These are phyloP conservation scores for Petrophora chlorosata DNA, from an alignment of 2,888 invertebrate species.

Conservation along the genomic window DNA sequence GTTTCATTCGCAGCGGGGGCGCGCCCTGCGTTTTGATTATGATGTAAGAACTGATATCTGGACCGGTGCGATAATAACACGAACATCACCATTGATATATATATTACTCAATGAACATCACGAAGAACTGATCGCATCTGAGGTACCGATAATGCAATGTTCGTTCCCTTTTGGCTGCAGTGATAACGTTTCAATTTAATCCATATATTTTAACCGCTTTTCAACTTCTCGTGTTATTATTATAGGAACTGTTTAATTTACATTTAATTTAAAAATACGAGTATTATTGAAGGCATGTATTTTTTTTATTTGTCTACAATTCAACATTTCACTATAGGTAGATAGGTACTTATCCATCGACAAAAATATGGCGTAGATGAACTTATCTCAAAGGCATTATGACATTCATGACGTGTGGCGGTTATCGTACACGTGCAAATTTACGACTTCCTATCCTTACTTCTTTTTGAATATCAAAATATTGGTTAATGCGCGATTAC, in stretches of 20 bases:
- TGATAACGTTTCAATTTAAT: no score
- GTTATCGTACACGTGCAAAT: conserved; percentile 11
- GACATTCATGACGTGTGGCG: conserved; percentile 6
- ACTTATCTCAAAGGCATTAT: conserved; percentile 6
- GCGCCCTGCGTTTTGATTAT: conserved; percentile 8
- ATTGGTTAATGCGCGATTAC: neutral
- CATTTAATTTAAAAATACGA: no score
- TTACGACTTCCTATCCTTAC: conserved; percentile 4
- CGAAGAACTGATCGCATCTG: neutral
- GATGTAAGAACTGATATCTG: conserved; percentile 12
- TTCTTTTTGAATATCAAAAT: neutral
- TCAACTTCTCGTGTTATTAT: no score
- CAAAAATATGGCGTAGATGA: conserved; percentile 1
- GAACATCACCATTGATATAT: no score
- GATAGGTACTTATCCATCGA: no score
- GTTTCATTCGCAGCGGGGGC: conserved; percentile 10
- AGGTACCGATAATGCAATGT: no score
- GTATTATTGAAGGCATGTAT: no score
- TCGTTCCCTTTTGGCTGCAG: no score
- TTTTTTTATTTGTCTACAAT: neutral
- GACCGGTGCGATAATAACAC: conserved; percentile 4
- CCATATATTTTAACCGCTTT: no score
- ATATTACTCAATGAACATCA: no score
- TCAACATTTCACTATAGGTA: no score
- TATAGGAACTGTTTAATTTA: no score